Conservation (phyloP, 2,113 vertebrate species). For the Eurystomus gularis region DNA sequence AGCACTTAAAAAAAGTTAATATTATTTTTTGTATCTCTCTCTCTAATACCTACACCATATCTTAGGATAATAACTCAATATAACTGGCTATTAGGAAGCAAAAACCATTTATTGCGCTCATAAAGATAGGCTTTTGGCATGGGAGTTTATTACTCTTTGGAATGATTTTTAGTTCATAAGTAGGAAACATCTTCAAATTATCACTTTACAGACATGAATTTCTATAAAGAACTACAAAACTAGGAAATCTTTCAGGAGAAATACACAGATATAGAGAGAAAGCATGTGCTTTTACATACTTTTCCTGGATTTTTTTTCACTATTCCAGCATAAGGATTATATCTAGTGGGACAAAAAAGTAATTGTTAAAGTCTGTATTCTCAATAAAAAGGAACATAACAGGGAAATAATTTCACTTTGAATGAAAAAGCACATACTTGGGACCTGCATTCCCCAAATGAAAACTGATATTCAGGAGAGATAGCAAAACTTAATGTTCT, state of each 20-base stretch:
- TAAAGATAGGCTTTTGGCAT: not conserved
- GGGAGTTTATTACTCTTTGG: not conserved
- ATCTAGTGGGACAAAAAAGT: not conserved
- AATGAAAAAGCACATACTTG: not conserved
- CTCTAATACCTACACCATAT: not conserved
- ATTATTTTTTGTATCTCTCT: not conserved
- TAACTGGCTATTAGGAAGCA: not conserved
- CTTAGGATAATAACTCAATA: not conserved
- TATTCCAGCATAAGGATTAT: not conserved
- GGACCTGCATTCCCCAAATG: not conserved
- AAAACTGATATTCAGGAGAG: conserved; percentile 43
- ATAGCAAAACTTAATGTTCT: conserved; percentile 42
- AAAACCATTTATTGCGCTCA: not conserved
- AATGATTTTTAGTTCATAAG: not conserved
- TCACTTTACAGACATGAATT: not conserved
- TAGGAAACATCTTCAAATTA: not conserved
- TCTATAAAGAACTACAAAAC: not conserved
- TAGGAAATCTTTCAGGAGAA: not conserved
- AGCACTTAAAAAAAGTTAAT: not conserved
- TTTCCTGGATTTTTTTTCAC: not conserved
- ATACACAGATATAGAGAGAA: not conserved
- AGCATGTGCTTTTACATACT: not conserved
- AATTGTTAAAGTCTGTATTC: not conserved
- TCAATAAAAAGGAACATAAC: not conserved
- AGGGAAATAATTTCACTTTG: not conserved